phyloP scores from a whole-genome alignment of 2,113 vertebrate genomes.

The Tachuris rubrigastra region DNA sequence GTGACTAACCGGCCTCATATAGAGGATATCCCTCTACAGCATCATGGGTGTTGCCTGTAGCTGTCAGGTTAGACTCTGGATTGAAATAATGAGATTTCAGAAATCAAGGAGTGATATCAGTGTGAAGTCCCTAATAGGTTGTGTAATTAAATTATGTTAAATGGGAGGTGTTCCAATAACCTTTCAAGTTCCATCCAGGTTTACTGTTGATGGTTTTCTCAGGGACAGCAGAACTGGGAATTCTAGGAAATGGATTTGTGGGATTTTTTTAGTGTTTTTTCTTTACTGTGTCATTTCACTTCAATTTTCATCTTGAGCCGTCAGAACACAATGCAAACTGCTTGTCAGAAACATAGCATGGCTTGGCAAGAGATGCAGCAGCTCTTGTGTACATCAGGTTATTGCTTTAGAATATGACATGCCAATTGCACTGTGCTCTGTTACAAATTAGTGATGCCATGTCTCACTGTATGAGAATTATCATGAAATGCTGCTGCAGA shows the following conservation, averaged over 20 bases:
- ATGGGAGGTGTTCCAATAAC: neutral
- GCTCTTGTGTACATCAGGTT: neutral
- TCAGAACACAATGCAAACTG: neutral
- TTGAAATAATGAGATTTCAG: neutral
- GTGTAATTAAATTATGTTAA: neutral
- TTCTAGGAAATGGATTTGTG: neutral
- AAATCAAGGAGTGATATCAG: neutral
- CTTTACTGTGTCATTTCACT: neutral
- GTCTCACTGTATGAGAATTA: neutral
- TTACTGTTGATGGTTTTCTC: neutral
- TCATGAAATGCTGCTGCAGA: neutral
- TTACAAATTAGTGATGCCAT: neutral
- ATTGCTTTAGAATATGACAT: neutral
- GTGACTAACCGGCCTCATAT: neutral
- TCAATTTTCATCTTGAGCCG: neutral
- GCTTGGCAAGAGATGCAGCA: neutral
- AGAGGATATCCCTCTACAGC: neutral
- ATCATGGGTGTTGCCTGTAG: neutral
- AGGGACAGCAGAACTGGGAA: neutral
- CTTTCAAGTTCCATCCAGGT: neutral
- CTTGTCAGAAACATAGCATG: neutral
- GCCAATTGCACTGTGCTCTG: neutral
- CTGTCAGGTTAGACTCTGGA: neutral
- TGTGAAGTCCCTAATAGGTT: neutral
- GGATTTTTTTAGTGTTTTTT: neutral